Percentiles rank a stretch among this genome's conserved stretches.
Conservation (phyloP, 2,797 vertebrate species). For the Sebastes minor region DNA sequence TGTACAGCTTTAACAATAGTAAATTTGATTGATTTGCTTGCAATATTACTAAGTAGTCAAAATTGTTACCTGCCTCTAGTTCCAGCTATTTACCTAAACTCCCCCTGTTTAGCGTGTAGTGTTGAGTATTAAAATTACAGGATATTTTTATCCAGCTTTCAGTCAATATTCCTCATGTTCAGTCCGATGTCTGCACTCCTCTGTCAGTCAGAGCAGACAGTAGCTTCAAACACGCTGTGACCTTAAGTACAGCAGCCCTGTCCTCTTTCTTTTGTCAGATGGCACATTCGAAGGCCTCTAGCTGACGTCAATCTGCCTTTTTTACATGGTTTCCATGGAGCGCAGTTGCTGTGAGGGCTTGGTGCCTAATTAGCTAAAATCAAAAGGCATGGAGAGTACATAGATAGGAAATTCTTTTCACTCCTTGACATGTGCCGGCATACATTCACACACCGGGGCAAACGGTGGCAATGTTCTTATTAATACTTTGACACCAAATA, state of each 20-base stretch:
- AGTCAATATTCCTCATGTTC: conserved; percentile 6
- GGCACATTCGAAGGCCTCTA: conserved; percentile 67
- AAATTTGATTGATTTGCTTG: not conserved
- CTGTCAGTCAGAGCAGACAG: conserved; percentile 31
- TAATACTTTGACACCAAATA: conserved; percentile 63
- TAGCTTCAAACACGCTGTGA: conserved; percentile 46
- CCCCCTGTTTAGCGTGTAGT: not conserved
- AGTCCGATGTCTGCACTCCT: conserved; percentile 9
- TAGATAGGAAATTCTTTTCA: conserved; percentile 65
- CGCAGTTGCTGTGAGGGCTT: conserved; percentile 63
- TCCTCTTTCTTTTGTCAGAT: conserved; percentile 67
- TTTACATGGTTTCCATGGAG: conserved; percentile 78
- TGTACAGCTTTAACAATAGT: not conserved
- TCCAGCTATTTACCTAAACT: not conserved
- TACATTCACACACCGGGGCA: conserved; percentile 38
- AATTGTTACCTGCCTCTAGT: not conserved
- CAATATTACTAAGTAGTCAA: not conserved
- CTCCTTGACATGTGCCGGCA: conserved; percentile 55
- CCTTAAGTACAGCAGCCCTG: conserved; percentile 61
- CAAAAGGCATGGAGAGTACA: conserved; percentile 52
- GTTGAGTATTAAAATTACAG: not conserved
- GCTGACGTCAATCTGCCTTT: conserved; percentile 72
- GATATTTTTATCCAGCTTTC: not conserved
- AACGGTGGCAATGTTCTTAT: conserved; percentile 48
- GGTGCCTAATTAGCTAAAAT: conserved; percentile 70